A percentile compares a stretch with the other conserved stretches of the same genome.
These are phyloP conservation scores for Tinamus major DNA, from an alignment of 2,797 vertebrate genomes.

Conservation along the genomic window DNA sequence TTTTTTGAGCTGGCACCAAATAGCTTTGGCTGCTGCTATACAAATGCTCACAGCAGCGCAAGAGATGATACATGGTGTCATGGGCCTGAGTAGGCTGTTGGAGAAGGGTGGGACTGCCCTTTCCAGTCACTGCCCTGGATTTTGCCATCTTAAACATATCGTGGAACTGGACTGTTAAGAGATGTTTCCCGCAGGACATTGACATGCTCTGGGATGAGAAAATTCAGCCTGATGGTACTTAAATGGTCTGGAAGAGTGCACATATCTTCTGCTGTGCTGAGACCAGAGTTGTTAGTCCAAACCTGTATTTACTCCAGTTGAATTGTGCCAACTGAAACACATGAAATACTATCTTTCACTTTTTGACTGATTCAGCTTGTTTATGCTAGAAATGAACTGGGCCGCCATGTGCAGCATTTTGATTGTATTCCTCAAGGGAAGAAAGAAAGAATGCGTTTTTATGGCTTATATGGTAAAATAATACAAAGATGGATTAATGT, in stretches of 20 bases:
- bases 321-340: not conserved
- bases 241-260: not conserved
- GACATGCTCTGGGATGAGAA: not conserved
- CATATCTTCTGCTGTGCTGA: not conserved
- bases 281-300: not conserved
- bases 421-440: not conserved
- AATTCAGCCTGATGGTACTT: not conserved
- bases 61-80: not conserved
- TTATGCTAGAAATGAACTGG: fast-evolving
- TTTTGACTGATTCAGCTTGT: not conserved
- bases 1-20: not conserved
- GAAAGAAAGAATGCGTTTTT: not conserved
- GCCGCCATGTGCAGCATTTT: not conserved
- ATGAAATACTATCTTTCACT: not conserved
- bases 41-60: not conserved
- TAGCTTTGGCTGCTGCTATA: not conserved
- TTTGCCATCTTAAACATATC: not conserved
- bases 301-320: not conserved
- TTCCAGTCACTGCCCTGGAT: not conserved
- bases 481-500: not conserved
- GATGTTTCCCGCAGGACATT: not conserved
- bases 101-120: not conserved
- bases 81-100: not conserved
- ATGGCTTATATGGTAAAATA: not conserved
- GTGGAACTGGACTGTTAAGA: not conserved